A percentile compares a stretch with the other conserved stretches of the same genome.
Conservation (phyloP, 1,140 invertebrate genomes). For the Microplitis mediator region DNA sequence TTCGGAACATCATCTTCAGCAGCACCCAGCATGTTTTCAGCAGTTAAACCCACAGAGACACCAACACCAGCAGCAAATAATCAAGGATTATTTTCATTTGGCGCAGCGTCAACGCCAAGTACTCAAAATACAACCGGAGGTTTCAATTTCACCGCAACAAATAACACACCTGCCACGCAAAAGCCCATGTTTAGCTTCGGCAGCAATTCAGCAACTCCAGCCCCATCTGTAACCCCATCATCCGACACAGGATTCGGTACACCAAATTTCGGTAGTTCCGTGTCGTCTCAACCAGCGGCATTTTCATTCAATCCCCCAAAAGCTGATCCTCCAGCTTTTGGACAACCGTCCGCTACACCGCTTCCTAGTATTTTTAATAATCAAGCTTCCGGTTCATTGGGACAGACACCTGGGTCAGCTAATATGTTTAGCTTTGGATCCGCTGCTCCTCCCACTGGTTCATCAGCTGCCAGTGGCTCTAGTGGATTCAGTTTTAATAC, state of each 20-base stretch:
- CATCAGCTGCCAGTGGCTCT: constrained; percentile 28
- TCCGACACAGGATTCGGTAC: constrained; percentile 9
- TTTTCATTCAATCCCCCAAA: constrained; percentile 52
- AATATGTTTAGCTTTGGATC: constrained; percentile 47
- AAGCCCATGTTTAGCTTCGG: constrained; percentile 24
- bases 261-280: not conserved
- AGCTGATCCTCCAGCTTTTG: constrained; percentile 42
- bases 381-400: constrained; percentile 23
- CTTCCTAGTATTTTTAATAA: constrained; percentile 42
- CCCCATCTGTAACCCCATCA: not conserved
- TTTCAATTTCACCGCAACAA: constrained; percentile 19
- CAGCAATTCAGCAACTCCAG: not conserved
- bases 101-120: not conserved
- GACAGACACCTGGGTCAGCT: constrained; percentile 36
- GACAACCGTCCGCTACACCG: constrained; percentile 38
- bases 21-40: constrained; percentile 13
- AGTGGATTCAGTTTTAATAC: constrained; percentile 49
- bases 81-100: constrained; percentile 17
- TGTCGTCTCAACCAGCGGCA: not conserved
- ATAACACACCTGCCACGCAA: not conserved
- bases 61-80: not conserved
- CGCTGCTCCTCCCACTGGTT: constrained; percentile 25
- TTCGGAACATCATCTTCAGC: constrained; percentile 31
- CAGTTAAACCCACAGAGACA: constrained; percentile 6
- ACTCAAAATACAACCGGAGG: not conserved